Evolutionary conservation across 2,888 invertebrate species (phyloP).

Genomic region (Brachylomia viminalis): DNA sequence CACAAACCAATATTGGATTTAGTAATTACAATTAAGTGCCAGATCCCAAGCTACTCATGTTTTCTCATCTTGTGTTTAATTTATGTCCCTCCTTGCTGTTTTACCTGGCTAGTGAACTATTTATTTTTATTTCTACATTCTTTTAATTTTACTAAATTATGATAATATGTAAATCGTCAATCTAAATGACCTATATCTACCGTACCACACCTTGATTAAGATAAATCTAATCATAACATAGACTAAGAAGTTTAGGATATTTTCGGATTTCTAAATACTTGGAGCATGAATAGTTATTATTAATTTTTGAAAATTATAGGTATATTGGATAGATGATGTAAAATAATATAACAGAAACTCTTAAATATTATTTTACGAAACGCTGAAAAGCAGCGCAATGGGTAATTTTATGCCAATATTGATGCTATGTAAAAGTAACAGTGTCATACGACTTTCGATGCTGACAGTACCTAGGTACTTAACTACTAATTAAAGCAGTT

Average conservation of each 20-base stretch:
- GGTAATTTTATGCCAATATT: neutral
- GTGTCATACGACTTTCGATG: no score
- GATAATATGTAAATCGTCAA: neutral
- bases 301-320: neutral
- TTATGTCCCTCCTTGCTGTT: no score
- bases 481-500: neutral
- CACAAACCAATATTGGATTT: neutral
- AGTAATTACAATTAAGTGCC: neutral
- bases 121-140: neutral
- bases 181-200: neutral
- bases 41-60: no score
- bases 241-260: neutral
- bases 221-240: neutral
- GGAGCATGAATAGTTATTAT: no score
- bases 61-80: no score
- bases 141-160: neutral
- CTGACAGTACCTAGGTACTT: neutral
- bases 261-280: neutral
- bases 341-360: neutral
- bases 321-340: neutral
- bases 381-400: no score
- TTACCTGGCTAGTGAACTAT: neutral
- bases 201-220: no score
- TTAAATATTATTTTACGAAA: neutral
- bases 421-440: neutral